These are phyloP conservation scores for Pionites leucogaster DNA, from an alignment of 2,113 vertebrate species.

Conservation along the genomic window DNA sequence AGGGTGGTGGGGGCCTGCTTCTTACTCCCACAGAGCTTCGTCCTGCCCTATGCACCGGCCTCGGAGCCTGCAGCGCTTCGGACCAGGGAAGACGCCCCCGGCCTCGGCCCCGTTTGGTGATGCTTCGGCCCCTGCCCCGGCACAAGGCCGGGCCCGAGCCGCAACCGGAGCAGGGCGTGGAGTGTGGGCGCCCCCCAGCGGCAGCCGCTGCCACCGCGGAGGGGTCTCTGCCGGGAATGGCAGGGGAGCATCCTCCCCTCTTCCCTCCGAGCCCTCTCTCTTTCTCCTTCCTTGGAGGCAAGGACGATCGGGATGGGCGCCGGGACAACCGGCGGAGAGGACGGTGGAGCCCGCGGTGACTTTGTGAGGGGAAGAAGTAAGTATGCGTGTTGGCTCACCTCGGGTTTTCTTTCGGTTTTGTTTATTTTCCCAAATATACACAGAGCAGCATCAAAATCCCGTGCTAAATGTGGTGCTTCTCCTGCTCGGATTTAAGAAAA, in stretches of 20 bases:
- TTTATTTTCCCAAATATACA: background rate
- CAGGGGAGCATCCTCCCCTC: background rate
- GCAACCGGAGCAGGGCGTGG: background rate
- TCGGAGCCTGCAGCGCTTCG: background rate
- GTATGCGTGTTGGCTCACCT: background rate
- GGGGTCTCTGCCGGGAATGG: background rate
- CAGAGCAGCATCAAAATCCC: background rate
- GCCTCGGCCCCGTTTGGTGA: too few relatives aligned
- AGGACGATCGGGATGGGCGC: background rate
- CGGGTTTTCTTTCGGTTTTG: background rate
- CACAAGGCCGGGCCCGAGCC: background rate
- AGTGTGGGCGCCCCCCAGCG: constrained; percentile 25
- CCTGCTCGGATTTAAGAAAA: background rate
- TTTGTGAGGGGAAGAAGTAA: background rate
- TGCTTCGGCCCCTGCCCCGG: background rate
- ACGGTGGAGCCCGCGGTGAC: background rate
- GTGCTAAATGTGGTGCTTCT: background rate
- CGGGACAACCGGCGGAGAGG: background rate
- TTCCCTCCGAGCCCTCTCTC: too few relatives aligned
- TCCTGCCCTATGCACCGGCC: background rate
- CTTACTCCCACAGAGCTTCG: background rate
- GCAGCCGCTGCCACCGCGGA: background rate
- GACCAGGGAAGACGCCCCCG: background rate
- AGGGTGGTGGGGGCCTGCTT: too few relatives aligned
- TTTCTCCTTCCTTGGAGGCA: background rate